Conservation (phyloP, 2,113 vertebrate genomes). For the Chaetura pelagica region DNA sequence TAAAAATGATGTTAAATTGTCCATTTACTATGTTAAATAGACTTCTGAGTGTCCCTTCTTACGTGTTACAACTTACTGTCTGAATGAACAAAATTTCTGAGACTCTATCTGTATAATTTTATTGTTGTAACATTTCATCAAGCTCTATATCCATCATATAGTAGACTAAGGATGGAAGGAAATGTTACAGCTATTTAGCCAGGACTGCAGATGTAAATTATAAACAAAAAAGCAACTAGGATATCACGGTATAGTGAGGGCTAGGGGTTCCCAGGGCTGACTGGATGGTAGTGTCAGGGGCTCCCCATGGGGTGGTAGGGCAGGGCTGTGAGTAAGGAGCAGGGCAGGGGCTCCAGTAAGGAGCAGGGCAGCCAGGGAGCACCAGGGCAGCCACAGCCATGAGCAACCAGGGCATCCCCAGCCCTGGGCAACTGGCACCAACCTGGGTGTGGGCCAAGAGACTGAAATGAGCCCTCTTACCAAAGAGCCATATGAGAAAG, state of each 20-base stretch:
- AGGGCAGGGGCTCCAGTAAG: too few species aligned
- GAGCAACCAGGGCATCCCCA: not conserved
- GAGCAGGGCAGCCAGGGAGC: too few species aligned
- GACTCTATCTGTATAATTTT: not conserved
- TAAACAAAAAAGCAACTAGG: not conserved
- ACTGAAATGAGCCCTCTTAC: not conserved
- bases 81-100: not conserved
- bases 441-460: not conserved
- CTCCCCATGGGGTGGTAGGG: accelerated
- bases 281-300: not conserved
- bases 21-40: not conserved
- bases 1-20: not conserved
- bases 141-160: not conserved
- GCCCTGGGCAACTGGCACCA: accelerated
- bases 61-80: not conserved
- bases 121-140: not conserved
- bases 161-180: not conserved
- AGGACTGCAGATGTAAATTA: not conserved
- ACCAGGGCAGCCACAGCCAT: not conserved
- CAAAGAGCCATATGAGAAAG: not conserved
- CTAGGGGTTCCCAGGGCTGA: not conserved
- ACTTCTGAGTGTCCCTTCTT: not conserved
- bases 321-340: too few species aligned
- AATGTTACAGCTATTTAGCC: not conserved
- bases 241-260: not conserved